Conservation (phyloP, 2,113 vertebrate genomes). For the Sterna hirundo region DNA sequence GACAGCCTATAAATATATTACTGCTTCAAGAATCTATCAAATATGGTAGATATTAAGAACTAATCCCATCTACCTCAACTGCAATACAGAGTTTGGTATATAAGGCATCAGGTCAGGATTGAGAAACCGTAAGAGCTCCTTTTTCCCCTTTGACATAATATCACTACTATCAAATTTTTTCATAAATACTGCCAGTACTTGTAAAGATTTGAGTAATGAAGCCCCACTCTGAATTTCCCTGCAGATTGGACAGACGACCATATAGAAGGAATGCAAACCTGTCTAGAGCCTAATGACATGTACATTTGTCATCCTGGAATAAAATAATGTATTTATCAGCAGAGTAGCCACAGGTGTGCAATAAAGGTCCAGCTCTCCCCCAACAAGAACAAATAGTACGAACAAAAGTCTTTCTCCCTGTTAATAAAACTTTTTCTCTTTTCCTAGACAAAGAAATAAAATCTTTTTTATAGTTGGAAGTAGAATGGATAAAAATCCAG, state of each 20-base stretch:
- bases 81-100: background rate
- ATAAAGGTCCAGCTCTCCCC: background rate
- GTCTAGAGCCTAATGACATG: background rate
- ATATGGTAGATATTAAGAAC: background rate
- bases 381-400: background rate
- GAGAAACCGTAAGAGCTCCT: background rate
- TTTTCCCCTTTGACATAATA: background rate
- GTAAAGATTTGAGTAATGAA: background rate
- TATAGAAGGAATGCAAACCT: background rate
- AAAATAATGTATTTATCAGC: background rate
- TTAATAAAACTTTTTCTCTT: background rate
- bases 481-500: background rate
- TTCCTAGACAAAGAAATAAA: background rate
- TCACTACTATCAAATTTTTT: background rate
- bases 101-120: background rate
- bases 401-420: background rate
- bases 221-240: background rate
- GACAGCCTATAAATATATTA: background rate
- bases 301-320: background rate
- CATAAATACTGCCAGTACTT: background rate
- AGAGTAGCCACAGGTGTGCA: background rate
- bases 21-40: background rate
- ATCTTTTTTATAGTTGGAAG: background rate
- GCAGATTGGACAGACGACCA: background rate
- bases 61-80: background rate